These are phyloP conservation scores for Nycticryphes semicollaris DNA, from an alignment of 2,113 vertebrate genomes.

Conservation along the genomic window DNA sequence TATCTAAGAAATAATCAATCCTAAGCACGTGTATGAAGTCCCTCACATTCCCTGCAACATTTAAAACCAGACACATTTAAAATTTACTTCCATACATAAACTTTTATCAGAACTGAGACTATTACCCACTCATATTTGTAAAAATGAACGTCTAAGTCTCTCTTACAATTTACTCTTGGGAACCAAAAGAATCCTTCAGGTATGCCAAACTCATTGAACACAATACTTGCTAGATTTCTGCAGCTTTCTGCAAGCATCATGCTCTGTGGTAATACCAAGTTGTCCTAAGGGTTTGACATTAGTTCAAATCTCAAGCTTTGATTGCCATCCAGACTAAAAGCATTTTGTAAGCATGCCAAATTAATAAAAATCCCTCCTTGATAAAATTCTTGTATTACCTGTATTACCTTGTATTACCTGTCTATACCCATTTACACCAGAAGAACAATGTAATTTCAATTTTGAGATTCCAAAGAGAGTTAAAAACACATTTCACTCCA, in stretches of 20 bases:
- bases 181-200: background rate
- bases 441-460: background rate
- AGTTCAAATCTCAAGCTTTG: slow-evolving; percentile 54
- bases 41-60: background rate
- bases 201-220: background rate
- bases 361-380: slow-evolving; percentile 56
- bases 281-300: slow-evolving; percentile 60
- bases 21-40: background rate
- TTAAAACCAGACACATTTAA: background rate
- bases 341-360: slow-evolving; percentile 33
- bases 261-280: background rate
- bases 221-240: background rate
- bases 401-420: slow-evolving; percentile 15
- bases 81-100: background rate
- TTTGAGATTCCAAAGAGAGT: slow-evolving; percentile 25
- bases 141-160: background rate
- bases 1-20: background rate
- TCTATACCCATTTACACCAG: slow-evolving; percentile 11
- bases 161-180: background rate
- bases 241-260: slow-evolving; percentile 15
- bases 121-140: background rate
- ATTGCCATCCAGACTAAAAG: slow-evolving; percentile 45
- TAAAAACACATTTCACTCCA: slow-evolving; percentile 7
- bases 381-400: slow-evolving; percentile 8
- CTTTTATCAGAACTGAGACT: background rate